Conservation (phyloP, 2,888 invertebrate genomes). For the Hemaris fuciformis region DNA sequence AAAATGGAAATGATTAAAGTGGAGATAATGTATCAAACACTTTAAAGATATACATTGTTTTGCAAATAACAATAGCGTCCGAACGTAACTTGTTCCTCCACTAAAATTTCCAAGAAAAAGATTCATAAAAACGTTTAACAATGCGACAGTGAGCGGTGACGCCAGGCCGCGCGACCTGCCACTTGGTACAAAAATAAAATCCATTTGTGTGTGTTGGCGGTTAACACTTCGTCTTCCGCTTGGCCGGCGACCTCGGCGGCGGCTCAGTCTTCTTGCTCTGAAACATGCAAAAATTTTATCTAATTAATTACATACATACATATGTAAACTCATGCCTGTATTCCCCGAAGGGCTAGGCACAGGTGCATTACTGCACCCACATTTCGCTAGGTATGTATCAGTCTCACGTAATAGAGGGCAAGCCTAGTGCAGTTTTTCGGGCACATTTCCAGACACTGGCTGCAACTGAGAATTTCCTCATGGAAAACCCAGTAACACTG, state of each 20-base stretch:
- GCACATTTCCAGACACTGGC: too few relatives aligned
- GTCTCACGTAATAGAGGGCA: too few relatives aligned
- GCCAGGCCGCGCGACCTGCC: neutral
- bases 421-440: too few relatives aligned
- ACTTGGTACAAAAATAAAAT: conserved; percentile 15
- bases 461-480: too few relatives aligned
- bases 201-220: neutral
- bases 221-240: conserved; percentile 67
- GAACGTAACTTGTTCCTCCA: neutral
- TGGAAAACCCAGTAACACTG: too few relatives aligned
- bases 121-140: conserved; percentile 1
- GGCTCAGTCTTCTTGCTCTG: conserved; percentile 77
- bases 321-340: too few relatives aligned
- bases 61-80: conserved; percentile 2
- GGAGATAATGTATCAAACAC: too few relatives aligned
- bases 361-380: neutral
- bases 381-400: neutral
- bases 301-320: neutral
- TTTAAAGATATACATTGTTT: too few relatives aligned
- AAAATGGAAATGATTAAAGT: too few relatives aligned
- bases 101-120: neutral
- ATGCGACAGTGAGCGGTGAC: neutral
- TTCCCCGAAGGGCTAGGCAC: too few relatives aligned
- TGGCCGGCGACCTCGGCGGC: conserved; percentile 62
- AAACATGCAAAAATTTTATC: conserved; percentile 30